These are phyloP conservation scores for Episyrphus balteatus DNA, from an alignment of 1,140 invertebrate genomes.

Conservation along the genomic window DNA sequence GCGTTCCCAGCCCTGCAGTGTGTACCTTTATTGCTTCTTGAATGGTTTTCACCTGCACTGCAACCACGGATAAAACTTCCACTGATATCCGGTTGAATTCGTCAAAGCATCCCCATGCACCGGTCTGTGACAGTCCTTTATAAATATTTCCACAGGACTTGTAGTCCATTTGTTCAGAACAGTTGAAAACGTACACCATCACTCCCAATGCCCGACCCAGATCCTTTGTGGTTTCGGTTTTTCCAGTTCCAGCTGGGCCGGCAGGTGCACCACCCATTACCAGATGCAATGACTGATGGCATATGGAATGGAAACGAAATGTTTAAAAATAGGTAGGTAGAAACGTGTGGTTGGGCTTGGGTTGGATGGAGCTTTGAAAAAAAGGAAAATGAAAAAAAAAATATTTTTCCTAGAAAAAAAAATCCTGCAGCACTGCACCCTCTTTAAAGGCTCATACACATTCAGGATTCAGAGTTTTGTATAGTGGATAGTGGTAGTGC, in stretches of 20 bases:
- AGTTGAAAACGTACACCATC: conserved; percentile 93
- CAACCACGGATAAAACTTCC: conserved; percentile 86
- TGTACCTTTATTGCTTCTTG: conserved; percentile 35
- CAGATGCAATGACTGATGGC: conserved; percentile 58
- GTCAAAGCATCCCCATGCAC: conserved; percentile 91
- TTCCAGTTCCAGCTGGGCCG: conserved; percentile 86
- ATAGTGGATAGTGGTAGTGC: too few relatives aligned
- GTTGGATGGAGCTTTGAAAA: conserved; percentile 12
- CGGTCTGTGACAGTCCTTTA: conserved; percentile 80
- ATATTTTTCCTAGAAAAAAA: conserved; percentile 5
- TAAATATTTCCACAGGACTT: conserved; percentile 84
- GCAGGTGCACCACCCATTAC: conserved; percentile 78
- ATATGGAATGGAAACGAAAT: conserved; percentile 3
- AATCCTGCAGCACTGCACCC: too few relatives aligned
- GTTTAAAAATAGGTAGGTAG: conserved; percentile 11
- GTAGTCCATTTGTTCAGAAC: conserved; percentile 95
- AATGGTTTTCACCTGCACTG: conserved; percentile 72
- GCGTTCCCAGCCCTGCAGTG: too few relatives aligned
- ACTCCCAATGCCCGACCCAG: conserved; percentile 89
- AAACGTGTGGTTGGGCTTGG: neutral
- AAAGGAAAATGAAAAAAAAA: conserved; percentile 9
- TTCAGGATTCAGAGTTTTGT: too few relatives aligned
- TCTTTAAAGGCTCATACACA: too few relatives aligned
- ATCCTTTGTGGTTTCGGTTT: conserved; percentile 91
- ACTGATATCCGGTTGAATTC: conserved; percentile 92